Base-by-base conservation (phyloP, 2,797 vertebrate species). In the Pseudochaenichthys georgianus region DNA sequence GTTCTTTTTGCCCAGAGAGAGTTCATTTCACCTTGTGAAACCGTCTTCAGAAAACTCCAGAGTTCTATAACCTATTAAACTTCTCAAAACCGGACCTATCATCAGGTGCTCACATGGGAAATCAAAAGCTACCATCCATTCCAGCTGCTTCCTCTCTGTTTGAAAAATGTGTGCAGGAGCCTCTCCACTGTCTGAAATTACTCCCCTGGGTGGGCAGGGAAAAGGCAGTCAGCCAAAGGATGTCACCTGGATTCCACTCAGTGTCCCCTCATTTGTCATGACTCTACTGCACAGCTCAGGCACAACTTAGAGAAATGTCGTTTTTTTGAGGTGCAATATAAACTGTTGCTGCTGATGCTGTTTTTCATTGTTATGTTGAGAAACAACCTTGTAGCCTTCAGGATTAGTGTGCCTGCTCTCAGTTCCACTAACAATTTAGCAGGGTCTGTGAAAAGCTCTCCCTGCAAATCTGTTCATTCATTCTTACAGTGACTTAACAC, bases 141-240 rank as follows among this genome's bases (percentile, higher is more conserved):
- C 71, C 51, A 75, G 78, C 80, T 79, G 80, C 88, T 93, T 90
- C 92, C 85, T 91, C 62, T 91, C 60, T 15, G 48, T 88, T 83
- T 86, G 87, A 91, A 85, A 90, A 89, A 91, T 91, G 87, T 88
- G 86, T 72, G 80, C 69, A 78, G 78, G 71, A 87, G 84, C 75
- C 64, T 87, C 86, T 89, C 88, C 80, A 70, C 66, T 55, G 84
- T 90, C 82, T 92, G 86, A 93, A 86, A 93, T 87, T 64, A 92
- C 83, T 92, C 92, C 90, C 90, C 70, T 87, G 88, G 88, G 91
- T 89, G 83, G 76, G 84, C 88, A 87, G 77, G 75, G 80, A 90
- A 91, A 89, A 88, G 90, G 89, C 93, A 94, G 90, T 82, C 86
- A 92, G 85, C 73, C 85, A 80, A 67, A 87, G 78, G 85, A 85